Conservation (phyloP, 2,888 invertebrate species). For the Junonia oenone region DNA sequence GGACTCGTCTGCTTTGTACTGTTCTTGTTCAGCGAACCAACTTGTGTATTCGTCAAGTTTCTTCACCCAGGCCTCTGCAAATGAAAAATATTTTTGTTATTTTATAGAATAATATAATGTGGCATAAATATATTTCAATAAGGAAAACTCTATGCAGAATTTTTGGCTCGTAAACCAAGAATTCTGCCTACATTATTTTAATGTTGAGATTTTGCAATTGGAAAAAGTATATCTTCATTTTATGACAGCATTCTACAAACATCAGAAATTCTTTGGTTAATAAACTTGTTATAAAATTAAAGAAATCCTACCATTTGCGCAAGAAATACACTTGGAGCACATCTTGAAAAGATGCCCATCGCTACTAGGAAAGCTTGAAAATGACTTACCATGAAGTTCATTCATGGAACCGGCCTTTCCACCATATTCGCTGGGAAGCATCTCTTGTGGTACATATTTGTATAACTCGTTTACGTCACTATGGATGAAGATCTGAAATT, state of each 20-base stretch:
- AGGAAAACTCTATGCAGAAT: not conserved
- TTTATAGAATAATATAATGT: not conserved
- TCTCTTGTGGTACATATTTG: conserved; percentile 87
- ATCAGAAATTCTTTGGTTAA: too few species aligned
- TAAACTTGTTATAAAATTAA: too few species aligned
- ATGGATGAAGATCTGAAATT: conserved; percentile 85
- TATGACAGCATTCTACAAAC: too few species aligned
- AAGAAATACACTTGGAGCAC: too few species aligned
- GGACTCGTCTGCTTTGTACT: too few species aligned
- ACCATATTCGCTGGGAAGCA: conserved; percentile 90
- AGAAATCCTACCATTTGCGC: too few species aligned
- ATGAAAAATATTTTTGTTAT: conserved; percentile 12
- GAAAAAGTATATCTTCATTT: too few species aligned
- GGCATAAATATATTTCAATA: not conserved
- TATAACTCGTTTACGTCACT: conserved; percentile 86
- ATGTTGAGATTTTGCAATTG: too few species aligned
- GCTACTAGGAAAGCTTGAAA: not conserved
- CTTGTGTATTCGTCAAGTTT: too few species aligned
- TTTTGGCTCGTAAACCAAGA: not conserved
- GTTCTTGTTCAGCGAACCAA: too few species aligned
- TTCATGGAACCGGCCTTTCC: conserved; percentile 87
- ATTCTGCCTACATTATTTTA: too few species aligned
- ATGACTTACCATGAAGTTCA: conserved; percentile 83
- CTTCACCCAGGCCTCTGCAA: conserved; percentile 87
- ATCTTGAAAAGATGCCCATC: too few species aligned